These are phyloP conservation scores for Patiria miniata DNA, from an alignment of 35 echinoderm and acorn worm genomes.

Conservation along the genomic window DNA sequence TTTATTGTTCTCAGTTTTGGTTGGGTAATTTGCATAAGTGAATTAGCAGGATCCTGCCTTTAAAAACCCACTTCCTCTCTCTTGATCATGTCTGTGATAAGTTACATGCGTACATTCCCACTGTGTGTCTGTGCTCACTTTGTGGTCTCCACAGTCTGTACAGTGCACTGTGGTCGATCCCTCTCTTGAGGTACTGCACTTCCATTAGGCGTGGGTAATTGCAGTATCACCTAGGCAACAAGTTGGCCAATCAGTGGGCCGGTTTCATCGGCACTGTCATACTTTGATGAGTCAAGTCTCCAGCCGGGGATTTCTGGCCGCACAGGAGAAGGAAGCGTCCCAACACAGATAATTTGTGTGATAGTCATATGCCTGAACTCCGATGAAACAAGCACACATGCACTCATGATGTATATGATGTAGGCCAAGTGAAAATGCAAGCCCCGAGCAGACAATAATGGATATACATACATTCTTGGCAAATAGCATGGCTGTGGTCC, in stretches of 20 bases:
- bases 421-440: background rate
- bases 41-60: slow-evolving; percentile 15
- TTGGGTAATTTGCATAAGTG: background rate
- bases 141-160: no score
- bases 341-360: slow-evolving; percentile 28
- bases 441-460: background rate
- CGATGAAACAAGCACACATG: background rate
- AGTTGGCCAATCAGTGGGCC: slow-evolving; percentile 7
- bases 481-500: background rate
- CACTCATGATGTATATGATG: background rate
- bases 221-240: slow-evolving; percentile 4
- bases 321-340: background rate
- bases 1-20: background rate
- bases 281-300: slow-evolving; percentile 31
- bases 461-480: background rate
- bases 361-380: slow-evolving; percentile 28
- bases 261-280: slow-evolving; percentile 21
- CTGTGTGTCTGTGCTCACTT: background rate
- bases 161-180: no score
- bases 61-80: slow-evolving; percentile 16
- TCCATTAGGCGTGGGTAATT: slow-evolving; percentile 33
- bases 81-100: slow-evolving; percentile 4
- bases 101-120: background rate
- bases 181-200: slow-evolving; percentile 9
- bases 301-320: background rate